These are phyloP conservation scores for Stichodactyla mertensii DNA, from an alignment of 64 coral and sea anemone genomes.

Conservation along the genomic window DNA sequence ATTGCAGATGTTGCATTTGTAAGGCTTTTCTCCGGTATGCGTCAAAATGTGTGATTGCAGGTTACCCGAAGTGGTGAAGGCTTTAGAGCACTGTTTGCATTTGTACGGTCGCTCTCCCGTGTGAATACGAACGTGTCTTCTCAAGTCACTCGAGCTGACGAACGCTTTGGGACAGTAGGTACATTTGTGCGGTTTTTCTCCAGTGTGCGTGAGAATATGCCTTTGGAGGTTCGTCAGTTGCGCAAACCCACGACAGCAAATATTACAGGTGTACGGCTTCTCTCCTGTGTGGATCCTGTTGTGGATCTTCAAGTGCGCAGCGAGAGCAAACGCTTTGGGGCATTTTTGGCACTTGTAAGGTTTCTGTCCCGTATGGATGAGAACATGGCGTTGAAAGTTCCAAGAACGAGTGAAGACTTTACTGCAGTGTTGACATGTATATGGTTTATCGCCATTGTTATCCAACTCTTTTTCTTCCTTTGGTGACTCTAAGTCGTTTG, in stretches of 20 bases:
- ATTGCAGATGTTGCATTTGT: conserved; percentile 97
- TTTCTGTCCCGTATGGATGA: conserved; percentile 97
- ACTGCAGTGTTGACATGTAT: conserved; percentile 93
- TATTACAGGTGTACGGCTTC: conserved; percentile 95
- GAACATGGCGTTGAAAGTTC: conserved; percentile 96
- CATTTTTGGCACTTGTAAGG: conserved; percentile 98
- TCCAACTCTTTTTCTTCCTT: conserved; percentile 85
- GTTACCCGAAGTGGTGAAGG: conserved; percentile 95
- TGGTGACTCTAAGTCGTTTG: conserved; percentile 42
- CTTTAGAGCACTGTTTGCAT: conserved; percentile 97
- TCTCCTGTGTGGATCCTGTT: conserved; percentile 98
- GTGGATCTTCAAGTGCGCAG: conserved; percentile 96
- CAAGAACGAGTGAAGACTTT: conserved; percentile 98
- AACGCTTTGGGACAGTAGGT: conserved; percentile 97
- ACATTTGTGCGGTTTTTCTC: conserved; percentile 98
- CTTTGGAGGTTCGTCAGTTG: conserved; percentile 94
- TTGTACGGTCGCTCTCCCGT: conserved; percentile 95
- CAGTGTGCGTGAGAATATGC: conserved; percentile 95
- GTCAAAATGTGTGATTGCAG: conserved; percentile 96
- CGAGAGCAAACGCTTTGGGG: conserved; percentile 94
- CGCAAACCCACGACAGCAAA: conserved; percentile 92
- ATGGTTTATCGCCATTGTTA: conserved; percentile 62
- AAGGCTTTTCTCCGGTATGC: conserved; percentile 91
- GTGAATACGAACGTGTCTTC: conserved; percentile 96
- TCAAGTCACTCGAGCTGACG: conserved; percentile 95